A percentile compares a stretch with the other conserved stretches of the same genome.
Conservation (phyloP, 2,888 invertebrate species). For the Heliconius cydno region DNA sequence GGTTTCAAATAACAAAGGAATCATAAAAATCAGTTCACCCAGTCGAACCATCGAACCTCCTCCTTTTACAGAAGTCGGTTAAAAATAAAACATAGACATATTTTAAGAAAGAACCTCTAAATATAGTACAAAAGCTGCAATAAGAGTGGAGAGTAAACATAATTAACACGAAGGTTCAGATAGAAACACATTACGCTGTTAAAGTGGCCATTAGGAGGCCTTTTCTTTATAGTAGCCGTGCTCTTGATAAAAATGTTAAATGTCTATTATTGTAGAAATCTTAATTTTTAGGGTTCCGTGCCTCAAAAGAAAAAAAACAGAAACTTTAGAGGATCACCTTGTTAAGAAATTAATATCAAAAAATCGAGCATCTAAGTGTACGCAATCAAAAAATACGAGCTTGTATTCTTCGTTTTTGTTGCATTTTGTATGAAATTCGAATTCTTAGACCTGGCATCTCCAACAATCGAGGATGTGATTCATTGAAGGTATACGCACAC, state of each 20-base stretch:
- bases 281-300: background rate
- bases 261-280: background rate
- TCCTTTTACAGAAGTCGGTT: too few relatives aligned
- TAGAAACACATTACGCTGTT: background rate
- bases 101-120: background rate
- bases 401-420: too few relatives aligned
- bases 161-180: background rate
- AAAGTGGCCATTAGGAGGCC: background rate
- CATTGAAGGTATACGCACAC: background rate
- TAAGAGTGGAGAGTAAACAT: background rate
- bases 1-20: too few relatives aligned
- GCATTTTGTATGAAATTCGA: too few relatives aligned
- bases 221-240: background rate
- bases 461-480: background rate
- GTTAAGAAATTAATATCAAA: too few relatives aligned
- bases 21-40: too few relatives aligned
- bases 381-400: too few relatives aligned
- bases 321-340: too few relatives aligned
- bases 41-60: too few relatives aligned
- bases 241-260: background rate
- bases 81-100: background rate
- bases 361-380: too few relatives aligned
- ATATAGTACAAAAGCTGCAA: constrained; percentile 5
- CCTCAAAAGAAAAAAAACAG: too few relatives aligned
- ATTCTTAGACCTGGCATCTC: too few relatives aligned